Percentiles rank a stretch among this genome's conserved stretches.
phyloP scores from a whole-genome alignment of 2,113 vertebrate species.

The Steatornis caripensis region DNA sequence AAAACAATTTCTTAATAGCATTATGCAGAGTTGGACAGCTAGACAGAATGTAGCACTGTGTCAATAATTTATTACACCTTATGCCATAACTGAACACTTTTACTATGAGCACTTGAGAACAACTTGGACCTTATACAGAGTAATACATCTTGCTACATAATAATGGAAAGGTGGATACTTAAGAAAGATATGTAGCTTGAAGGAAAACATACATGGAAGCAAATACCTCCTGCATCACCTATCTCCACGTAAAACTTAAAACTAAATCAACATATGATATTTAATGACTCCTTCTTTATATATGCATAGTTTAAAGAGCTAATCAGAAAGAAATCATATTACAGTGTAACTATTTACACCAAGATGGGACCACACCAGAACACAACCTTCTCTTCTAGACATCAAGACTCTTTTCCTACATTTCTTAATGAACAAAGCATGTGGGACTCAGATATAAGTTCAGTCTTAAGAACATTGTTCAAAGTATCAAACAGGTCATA shows the following conservation, averaged over 20 bases:
- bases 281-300: conserved; percentile 37
- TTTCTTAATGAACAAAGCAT: neutral
- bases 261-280: conserved; percentile 42
- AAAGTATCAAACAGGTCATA: neutral
- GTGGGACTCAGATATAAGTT: neutral
- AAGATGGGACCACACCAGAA: neutral
- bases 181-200: conserved; percentile 35
- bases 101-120: conserved; percentile 48
- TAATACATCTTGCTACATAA: conserved; percentile 53
- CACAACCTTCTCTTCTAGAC: neutral
- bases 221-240: conserved; percentile 23
- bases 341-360: conserved; percentile 54
- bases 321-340: conserved; percentile 36
- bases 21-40: conserved; percentile 10
- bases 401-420: neutral
- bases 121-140: conserved; percentile 53
- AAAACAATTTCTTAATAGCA: neutral
- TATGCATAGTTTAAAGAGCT: conserved; percentile 49
- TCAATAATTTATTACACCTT: conserved; percentile 70
- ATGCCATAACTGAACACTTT: conserved; percentile 19
- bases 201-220: conserved; percentile 47
- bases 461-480: neutral
- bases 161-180: conserved; percentile 35
- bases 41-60: conserved; percentile 36
- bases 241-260: conserved; percentile 40